Evolutionary conservation across 2,113 vertebrate species (phyloP).

Genomic region (Jaculus jaculus): DNA sequence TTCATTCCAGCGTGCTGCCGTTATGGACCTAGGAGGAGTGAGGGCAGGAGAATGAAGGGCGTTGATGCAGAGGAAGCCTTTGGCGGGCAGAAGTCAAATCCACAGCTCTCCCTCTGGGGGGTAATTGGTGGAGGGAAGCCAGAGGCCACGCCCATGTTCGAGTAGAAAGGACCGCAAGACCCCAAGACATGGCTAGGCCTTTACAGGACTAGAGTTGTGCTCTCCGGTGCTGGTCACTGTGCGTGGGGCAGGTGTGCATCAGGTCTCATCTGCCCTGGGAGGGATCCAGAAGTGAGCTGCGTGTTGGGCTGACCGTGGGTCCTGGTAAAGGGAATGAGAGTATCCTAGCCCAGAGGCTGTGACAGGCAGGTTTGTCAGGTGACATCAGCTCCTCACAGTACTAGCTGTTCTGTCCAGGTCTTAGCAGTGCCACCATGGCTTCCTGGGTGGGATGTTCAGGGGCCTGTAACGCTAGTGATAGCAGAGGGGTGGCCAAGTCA

Average conservation of each 20-base stretch:
- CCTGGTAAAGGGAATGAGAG: background rate
- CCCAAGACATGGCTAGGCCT: background rate
- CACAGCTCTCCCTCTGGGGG: background rate
- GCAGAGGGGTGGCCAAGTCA: background rate
- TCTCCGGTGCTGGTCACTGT: background rate
- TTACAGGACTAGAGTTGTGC: background rate
- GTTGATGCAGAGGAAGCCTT: background rate
- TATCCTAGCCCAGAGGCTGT: background rate
- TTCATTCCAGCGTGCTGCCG: background rate
- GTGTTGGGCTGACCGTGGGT: accelerated
- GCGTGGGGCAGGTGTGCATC: too few relatives aligned
- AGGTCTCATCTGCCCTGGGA: background rate
- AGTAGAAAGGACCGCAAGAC: background rate
- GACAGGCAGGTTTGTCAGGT: background rate
- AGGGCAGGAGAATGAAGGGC: too few relatives aligned
- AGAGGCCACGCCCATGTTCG: background rate
- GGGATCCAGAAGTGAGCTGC: background rate
- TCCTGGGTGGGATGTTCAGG: background rate
- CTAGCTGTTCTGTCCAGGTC: background rate
- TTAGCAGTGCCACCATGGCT: background rate
- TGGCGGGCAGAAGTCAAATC: background rate
- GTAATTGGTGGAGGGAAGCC: background rate
- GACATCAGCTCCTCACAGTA: background rate
- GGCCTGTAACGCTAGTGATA: background rate
- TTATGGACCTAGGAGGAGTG: background rate